phyloP scores from a whole-genome alignment of 2,113 vertebrate species.

The Anoplopoma fimbria region DNA sequence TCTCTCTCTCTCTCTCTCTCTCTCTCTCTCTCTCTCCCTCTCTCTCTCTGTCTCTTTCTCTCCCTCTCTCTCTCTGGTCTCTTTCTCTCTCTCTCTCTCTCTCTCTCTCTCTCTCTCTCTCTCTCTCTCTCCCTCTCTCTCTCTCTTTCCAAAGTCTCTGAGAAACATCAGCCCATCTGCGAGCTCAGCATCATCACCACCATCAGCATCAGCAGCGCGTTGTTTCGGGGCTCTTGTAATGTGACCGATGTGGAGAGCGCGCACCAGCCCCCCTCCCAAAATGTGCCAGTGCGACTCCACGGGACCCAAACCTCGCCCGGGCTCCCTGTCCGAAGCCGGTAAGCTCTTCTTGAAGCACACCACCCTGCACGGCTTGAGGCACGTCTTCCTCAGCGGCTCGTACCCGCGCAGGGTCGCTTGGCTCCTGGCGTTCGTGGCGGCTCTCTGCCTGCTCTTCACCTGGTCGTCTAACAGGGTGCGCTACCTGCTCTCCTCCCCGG shows the following conservation, averaged over 20 bases:
- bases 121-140: neutral
- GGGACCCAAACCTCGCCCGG: constrained; percentile 70
- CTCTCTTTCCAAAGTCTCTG: constrained; percentile 52
- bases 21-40: no score
- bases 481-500: constrained; percentile 86
- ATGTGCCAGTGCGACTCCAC: constrained; percentile 79
- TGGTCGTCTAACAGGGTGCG: constrained; percentile 87
- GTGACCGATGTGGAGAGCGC: no score
- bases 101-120: constrained; percentile 9
- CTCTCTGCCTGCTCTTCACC: constrained; percentile 83
- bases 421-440: constrained; percentile 83
- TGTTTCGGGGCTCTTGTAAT: no score
- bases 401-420: constrained; percentile 85
- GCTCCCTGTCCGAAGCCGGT: constrained; percentile 80
- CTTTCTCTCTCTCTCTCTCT: neutral
- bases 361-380: constrained; percentile 84
- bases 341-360: constrained; percentile 83
- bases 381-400: constrained; percentile 84
- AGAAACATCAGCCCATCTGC: constrained; percentile 58
- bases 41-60: neutral
- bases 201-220: no score
- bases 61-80: neutral
- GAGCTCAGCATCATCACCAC: no score
- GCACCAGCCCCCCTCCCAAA: constrained; percentile 53
- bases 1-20: neutral